Conservation (phyloP, 1,140 invertebrate species). For the Tetragonula clypearis region DNA sequence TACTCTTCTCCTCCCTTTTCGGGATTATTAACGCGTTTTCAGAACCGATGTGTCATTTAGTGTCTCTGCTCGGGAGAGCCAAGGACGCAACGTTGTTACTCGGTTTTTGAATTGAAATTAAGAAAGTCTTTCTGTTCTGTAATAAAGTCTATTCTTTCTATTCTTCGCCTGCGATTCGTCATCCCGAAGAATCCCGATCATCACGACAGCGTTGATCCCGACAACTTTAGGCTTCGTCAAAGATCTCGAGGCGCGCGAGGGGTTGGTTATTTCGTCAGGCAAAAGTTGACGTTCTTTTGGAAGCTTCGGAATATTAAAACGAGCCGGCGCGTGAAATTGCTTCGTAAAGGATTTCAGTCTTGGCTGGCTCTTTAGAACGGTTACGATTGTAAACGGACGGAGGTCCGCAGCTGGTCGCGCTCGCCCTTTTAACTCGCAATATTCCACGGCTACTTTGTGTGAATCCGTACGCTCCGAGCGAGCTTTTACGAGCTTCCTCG, state of each 20-base stretch:
- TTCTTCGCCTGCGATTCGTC: not conserved
- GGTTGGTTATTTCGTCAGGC: not conserved
- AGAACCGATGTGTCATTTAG: no score
- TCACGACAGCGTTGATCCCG: not conserved
- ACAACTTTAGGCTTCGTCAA: not conserved
- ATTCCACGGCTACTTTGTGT: conserved; percentile 48
- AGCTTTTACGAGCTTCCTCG: not conserved
- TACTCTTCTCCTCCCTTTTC: no score
- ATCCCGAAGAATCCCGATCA: not conserved
- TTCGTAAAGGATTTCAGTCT: conserved; percentile 49
- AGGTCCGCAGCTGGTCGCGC: not conserved
- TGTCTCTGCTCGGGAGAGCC: no score
- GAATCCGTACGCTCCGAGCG: not conserved
- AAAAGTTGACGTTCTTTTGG: conserved; percentile 24
- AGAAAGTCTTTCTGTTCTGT: no score
- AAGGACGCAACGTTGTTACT: no score
- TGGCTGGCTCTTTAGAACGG: conserved; percentile 36
- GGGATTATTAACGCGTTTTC: not conserved
- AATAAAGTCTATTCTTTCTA: no score
- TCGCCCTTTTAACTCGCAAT: conserved; percentile 24
- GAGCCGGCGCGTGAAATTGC: conserved; percentile 48
- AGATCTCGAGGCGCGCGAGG: not conserved
- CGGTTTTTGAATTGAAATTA: no score
- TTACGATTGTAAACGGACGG: conserved; percentile 33
- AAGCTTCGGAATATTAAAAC: conserved; percentile 45